phyloP scores from a whole-genome alignment of 2,888 invertebrate species.

The Hirtodrosophila trivittata region DNA sequence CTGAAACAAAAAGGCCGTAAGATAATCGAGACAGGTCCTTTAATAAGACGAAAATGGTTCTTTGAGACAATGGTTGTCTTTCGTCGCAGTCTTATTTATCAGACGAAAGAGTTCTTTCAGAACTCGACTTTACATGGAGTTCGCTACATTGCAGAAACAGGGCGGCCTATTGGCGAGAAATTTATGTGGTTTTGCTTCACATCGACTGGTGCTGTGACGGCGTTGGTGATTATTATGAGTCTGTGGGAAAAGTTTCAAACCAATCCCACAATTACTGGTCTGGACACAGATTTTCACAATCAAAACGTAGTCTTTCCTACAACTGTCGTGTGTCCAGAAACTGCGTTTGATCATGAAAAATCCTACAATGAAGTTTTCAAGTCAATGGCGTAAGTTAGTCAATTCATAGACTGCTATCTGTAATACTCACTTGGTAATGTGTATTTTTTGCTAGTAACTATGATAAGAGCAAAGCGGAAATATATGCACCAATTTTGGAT shows the following conservation, averaged over 20 bases:
- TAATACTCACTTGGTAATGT: neutral
- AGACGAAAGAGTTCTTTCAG: constrained; percentile 90
- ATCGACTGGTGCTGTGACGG: constrained; percentile 88
- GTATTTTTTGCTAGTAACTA: constrained; percentile 63
- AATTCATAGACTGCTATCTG: too few relatives aligned
- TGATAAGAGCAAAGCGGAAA: constrained; percentile 61
- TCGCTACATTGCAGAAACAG: constrained; percentile 90
- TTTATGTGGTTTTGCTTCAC: constrained; percentile 92
- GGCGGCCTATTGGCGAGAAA: constrained; percentile 91
- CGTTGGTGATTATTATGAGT: constrained; percentile 90
- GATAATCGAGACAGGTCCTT: too few relatives aligned
- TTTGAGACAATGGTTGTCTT: constrained; percentile 81
- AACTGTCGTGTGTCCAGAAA: constrained; percentile 87
- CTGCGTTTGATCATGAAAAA: constrained; percentile 85
- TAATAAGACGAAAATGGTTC: too few relatives aligned
- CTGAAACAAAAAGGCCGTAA: too few relatives aligned
- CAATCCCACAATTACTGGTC: constrained; percentile 91
- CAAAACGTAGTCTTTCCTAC: constrained; percentile 92
- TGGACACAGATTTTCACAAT: constrained; percentile 92
- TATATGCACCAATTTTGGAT: constrained; percentile 81
- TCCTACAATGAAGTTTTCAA: constrained; percentile 75
- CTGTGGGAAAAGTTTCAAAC: constrained; percentile 93
- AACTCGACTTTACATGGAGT: constrained; percentile 92
- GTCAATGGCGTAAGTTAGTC: constrained; percentile 79
- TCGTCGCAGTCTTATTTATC: constrained; percentile 88